phyloP scores from a whole-genome alignment of 2,113 vertebrate species.

The Rattus rattus region DNA sequence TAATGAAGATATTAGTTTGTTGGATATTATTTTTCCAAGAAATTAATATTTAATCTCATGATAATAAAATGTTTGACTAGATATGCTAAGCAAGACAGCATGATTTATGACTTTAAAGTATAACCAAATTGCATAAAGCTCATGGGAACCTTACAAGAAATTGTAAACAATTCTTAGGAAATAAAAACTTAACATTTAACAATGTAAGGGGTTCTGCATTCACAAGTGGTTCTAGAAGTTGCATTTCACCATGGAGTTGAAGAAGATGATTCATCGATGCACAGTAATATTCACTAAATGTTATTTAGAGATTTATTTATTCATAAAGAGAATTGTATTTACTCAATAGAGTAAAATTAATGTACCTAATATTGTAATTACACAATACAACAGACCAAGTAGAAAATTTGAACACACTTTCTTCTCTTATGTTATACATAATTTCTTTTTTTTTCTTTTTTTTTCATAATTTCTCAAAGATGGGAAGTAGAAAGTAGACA shows the following conservation, averaged over 20 bases:
- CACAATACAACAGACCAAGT: not conserved
- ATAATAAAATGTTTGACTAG: slow-evolving; percentile 68
- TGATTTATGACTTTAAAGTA: slow-evolving; percentile 77
- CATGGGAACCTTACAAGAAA: slow-evolving; percentile 41
- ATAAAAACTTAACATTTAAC: not conserved
- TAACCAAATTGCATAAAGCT: slow-evolving; percentile 57
- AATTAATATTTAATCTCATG: slow-evolving; percentile 75
- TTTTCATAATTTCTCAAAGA: not conserved
- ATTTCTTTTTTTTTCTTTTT: not conserved
- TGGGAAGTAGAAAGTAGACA: not conserved
- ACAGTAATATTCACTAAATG: not conserved
- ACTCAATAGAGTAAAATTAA: not conserved
- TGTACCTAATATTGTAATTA: too few species aligned
- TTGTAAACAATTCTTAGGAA: not conserved
- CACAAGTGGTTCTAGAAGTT: not conserved
- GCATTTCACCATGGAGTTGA: not conserved
- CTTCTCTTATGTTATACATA: not conserved
- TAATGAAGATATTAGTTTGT: slow-evolving; percentile 35
- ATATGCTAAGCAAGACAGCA: slow-evolving; percentile 66
- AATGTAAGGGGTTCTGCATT: not conserved
- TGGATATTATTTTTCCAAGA: slow-evolving; percentile 62
- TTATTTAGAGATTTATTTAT: not conserved
- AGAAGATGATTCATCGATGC: not conserved
- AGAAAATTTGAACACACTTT: not conserved
- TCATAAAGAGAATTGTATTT: not conserved